Evolutionary conservation across 2,113 vertebrate species (phyloP).

Genomic region (Crotalus tigris): DNA sequence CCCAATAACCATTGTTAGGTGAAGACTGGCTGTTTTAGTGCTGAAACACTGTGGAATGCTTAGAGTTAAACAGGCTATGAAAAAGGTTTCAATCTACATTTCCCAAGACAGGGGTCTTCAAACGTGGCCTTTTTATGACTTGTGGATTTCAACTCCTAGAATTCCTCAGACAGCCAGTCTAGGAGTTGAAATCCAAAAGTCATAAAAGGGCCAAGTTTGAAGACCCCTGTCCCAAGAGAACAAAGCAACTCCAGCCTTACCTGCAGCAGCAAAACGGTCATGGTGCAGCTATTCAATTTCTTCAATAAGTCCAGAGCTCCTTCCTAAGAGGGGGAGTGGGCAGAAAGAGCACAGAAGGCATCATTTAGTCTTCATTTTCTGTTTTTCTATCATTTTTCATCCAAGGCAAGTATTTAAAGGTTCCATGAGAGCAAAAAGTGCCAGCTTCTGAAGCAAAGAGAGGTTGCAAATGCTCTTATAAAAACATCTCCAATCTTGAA

Average conservation of each 20-base stretch:
- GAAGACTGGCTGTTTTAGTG: neutral
- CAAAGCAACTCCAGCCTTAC: conserved; percentile 56
- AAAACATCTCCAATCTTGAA: neutral
- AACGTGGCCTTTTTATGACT: too few relatives aligned
- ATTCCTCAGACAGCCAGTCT: too few relatives aligned
- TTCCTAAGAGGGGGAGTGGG: conserved; percentile 70
- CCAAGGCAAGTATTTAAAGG: neutral
- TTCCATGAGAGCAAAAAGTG: neutral
- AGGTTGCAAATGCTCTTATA: neutral
- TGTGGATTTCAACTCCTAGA: too few relatives aligned
- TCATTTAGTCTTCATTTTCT: neutral
- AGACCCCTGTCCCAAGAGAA: neutral
- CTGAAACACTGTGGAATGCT: neutral
- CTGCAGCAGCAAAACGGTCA: conserved; percentile 93
- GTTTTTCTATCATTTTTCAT: neutral
- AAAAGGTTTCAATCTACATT: neutral
- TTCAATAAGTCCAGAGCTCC: conserved; percentile 88
- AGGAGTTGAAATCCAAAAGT: too few relatives aligned
- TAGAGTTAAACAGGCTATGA: neutral
- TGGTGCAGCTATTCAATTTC: conserved; percentile 81
- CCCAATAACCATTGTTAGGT: neutral
- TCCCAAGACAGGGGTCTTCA: neutral
- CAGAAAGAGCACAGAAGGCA: neutral
- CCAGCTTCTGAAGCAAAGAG: neutral
- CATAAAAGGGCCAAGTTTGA: too few relatives aligned